Conservation (phyloP, 2,888 invertebrate species). For the Leucoptera coffeella region DNA sequence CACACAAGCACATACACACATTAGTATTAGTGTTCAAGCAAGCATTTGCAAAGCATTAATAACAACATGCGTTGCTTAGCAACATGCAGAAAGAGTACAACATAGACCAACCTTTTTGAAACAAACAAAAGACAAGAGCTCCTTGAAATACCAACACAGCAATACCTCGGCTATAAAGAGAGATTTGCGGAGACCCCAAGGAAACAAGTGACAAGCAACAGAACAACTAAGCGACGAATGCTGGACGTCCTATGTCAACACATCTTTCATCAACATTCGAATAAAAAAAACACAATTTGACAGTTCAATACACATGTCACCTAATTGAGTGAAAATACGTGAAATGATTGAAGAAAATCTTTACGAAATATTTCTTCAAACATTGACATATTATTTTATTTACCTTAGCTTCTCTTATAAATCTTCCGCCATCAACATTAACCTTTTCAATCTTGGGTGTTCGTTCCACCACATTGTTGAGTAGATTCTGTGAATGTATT, state of each 20-base stretch:
- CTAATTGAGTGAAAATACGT: too few species aligned
- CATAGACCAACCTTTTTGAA: constrained; percentile 3
- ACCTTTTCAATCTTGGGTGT: constrained; percentile 92
- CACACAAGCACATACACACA: constrained; percentile 3
- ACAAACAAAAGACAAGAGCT: too few species aligned
- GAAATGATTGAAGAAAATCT: too few species aligned
- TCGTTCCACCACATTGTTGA: constrained; percentile 88
- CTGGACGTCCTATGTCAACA: neutral
- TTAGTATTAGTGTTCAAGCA: constrained; percentile 3
- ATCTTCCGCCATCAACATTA: constrained; percentile 90
- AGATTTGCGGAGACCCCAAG: constrained; percentile 1
- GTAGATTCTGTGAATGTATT: constrained; percentile 66
- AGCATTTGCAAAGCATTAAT: constrained; percentile 1
- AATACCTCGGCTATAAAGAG: constrained; percentile 16
- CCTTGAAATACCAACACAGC: too few species aligned
- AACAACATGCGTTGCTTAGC: constrained; percentile 1
- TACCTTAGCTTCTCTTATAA: constrained; percentile 98
- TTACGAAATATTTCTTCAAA: too few species aligned
- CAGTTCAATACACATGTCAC: too few species aligned
- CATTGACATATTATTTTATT: too few species aligned
- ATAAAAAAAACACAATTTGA: too few species aligned
- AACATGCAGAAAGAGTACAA: constrained; percentile 1
- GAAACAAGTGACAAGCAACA: constrained; percentile 1
- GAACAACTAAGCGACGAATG: neutral
- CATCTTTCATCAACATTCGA: too few species aligned